A percentile compares a stretch with the other conserved stretches of the same genome.
These are phyloP conservation scores for Idaea aversata DNA, from an alignment of 2,888 invertebrate genomes.

Conservation along the genomic window DNA sequence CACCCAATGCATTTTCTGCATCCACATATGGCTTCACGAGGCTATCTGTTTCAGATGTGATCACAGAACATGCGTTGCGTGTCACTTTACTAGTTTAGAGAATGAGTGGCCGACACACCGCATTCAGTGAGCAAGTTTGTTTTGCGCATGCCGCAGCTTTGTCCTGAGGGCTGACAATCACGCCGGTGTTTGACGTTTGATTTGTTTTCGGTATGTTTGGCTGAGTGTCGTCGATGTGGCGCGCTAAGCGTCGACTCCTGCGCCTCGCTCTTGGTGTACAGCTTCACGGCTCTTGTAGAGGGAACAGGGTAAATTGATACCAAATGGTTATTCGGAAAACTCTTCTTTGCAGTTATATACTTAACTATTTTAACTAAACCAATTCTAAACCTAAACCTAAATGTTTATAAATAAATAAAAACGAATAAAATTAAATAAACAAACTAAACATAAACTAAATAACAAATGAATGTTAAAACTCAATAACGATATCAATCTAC, in stretches of 20 bases:
- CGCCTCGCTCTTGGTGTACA: constrained; percentile 58
- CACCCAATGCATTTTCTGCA: constrained; percentile 69
- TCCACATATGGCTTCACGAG: constrained; percentile 37
- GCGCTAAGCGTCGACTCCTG: constrained; percentile 52
- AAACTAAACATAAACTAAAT: background rate
- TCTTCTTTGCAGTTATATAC: background rate
- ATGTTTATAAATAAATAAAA: background rate
- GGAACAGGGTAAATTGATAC: constrained; percentile 69
- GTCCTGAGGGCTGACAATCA: constrained; percentile 73
- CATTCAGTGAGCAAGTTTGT: constrained; percentile 77
- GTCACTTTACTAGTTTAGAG: constrained; percentile 73
- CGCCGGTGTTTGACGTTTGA: constrained; percentile 67
- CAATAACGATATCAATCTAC: constrained; percentile 59
- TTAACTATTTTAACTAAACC: background rate
- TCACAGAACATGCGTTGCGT: constrained; percentile 72
- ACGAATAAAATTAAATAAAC: background rate
- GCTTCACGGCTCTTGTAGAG: constrained; percentile 53
- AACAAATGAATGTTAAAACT: constrained; percentile 29
- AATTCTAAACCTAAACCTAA: background rate
- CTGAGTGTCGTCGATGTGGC: constrained; percentile 75
- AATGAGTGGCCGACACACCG: constrained; percentile 80
- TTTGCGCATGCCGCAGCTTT: constrained; percentile 78
- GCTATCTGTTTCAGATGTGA: constrained; percentile 52
- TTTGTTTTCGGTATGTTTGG: constrained; percentile 66
- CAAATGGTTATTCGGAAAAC: constrained; percentile 7